Base-by-base conservation (phyloP, 1,140 invertebrate species). In the Coptotermes formosanus region DNA sequence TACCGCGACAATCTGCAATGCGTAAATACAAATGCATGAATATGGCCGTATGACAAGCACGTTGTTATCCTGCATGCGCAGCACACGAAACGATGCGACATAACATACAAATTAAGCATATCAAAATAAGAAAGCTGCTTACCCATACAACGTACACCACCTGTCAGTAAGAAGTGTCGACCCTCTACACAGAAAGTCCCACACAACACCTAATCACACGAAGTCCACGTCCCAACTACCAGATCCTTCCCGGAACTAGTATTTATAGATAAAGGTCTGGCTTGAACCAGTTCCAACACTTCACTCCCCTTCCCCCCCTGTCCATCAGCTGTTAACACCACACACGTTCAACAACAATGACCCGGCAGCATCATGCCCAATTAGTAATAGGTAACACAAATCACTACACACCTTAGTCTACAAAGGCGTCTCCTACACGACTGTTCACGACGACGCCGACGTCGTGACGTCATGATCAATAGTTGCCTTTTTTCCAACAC, bases 101-200 rank as follows among this genome's bases (percentile, higher is more conserved):
- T 55, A 16, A 75, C 4, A 85, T 59, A 8, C 3, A 4, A 43
- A 14, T 82, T 9, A 25, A 21, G 21, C 25, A 8, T 38, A 30
- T 59, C 19, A 8, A 4, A 38, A n/a, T 30, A 44, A 25, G 12
- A 85, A 43, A 82, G 0, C 25, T 45, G 52, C 43, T 85, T 85
- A 85, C 85, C 85, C 85, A 85, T 85, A 85, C 59, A 85, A 85
- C 30, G 85, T 81, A 44, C 16, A 85, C 85, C 85, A 85, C 85
- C 85, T 85, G 82, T 45, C 59, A 81, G 85, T 81, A 75, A 25
- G 82, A 81, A 85, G 21, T 82, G 48, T 81, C 64, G 85, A 85
- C 85, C 48, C 75, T 81, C 59, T 44, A 30, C 11, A 44, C n/a
- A 48, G 45, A 85, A 75, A 75, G 19, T 75, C 64, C 64, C 14